Evolutionary conservation across 2,888 invertebrate species (phyloP).

Genomic region (Pharmacophagus antenor): DNA sequence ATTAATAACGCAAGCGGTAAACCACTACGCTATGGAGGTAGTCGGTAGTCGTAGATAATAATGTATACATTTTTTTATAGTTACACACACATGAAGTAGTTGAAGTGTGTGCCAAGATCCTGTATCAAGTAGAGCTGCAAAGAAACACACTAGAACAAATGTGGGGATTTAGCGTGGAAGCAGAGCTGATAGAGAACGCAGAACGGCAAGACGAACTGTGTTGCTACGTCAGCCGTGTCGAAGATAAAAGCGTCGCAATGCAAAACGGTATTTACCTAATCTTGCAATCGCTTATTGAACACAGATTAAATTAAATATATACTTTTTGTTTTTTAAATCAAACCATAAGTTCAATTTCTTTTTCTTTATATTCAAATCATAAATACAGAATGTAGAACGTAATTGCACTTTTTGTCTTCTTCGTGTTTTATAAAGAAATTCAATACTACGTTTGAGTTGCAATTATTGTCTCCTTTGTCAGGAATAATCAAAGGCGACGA

Average conservation of each 20-base stretch:
- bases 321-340: background rate
- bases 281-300: background rate
- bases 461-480: constrained; percentile 66
- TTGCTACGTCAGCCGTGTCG: constrained; percentile 97
- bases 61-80: constrained; percentile 74
- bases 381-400: background rate
- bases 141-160: constrained; percentile 94
- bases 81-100: constrained; percentile 96
- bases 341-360: background rate
- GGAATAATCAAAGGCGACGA: constrained; percentile 98
- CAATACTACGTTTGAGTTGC: constrained; percentile 30
- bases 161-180: constrained; percentile 99
- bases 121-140: constrained; percentile 97
- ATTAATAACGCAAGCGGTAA: too few relatives aligned
- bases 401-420: background rate
- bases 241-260: constrained; percentile 97
- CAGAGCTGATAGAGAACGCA: constrained; percentile 97
- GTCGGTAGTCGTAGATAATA: too few relatives aligned
- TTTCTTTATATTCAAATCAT: background rate
- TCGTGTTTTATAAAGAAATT: constrained; percentile 27
- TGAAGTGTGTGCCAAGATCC: constrained; percentile 97
- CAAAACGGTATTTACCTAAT: constrained; percentile 87
- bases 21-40: too few relatives aligned
- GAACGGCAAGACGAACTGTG: constrained; percentile 98
- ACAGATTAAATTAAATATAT: background rate